phyloP scores from a whole-genome alignment of 2,888 invertebrate genomes.

The Drosophila pseudotakahashii region DNA sequence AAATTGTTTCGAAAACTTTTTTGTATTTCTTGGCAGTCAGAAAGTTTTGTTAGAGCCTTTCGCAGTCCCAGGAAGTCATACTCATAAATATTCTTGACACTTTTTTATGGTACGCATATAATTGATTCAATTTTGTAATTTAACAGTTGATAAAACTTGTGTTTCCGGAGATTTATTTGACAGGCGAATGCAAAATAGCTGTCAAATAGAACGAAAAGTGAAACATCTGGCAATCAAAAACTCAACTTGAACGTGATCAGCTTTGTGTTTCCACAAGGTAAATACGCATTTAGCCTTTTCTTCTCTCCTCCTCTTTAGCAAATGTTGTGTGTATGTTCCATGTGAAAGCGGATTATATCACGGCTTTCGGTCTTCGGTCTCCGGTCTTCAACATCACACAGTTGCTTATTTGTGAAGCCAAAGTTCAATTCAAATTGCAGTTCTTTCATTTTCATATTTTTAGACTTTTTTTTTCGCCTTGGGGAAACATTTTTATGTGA shows the following conservation, averaged over 20 bases:
- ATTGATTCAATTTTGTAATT: background rate
- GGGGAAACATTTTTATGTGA: slow-evolving; percentile 23
- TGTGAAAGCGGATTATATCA: slow-evolving; percentile 31
- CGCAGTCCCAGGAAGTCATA: slow-evolving; percentile 3
- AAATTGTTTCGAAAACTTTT: slow-evolving; percentile 12
- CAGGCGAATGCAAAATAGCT: background rate
- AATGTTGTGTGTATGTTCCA: background rate
- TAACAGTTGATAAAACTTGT: background rate
- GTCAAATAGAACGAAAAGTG: background rate
- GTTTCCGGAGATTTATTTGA: background rate
- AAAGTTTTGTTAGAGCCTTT: slow-evolving; percentile 21
- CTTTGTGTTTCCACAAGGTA: slow-evolving; percentile 9
- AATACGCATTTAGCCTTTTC: background rate
- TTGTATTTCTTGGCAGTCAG: background rate
- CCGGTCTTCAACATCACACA: background rate
- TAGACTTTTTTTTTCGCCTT: slow-evolving; percentile 13
- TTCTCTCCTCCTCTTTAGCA: background rate
- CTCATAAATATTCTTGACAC: slow-evolving; percentile 1
- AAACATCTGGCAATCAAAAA: background rate
- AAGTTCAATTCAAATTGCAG: slow-evolving; percentile 25
- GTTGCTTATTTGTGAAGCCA: background rate
- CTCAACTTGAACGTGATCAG: background rate
- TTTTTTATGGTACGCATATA: background rate
- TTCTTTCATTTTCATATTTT: slow-evolving; percentile 19
- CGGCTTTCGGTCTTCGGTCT: background rate